Conservation (phyloP, 2,797 vertebrate genomes). For the Enoplosus armatus region DNA sequence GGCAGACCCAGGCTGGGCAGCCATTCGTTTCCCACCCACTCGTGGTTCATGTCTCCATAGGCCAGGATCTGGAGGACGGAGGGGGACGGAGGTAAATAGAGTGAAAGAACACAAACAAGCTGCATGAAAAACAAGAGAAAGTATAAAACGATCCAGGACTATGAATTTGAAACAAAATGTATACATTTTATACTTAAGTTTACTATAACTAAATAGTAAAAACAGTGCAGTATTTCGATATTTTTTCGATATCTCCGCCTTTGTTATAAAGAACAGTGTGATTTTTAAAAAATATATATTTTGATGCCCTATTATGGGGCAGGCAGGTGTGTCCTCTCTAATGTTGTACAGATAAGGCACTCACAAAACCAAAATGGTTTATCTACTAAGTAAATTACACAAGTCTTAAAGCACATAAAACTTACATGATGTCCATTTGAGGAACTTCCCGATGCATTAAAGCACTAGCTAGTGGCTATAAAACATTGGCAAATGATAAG, state of each 20-base stretch:
- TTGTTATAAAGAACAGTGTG: background rate
- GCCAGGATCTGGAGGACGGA: conserved; percentile 89
- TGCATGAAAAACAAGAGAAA: background rate
- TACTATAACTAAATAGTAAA: background rate
- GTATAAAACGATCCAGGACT: background rate
- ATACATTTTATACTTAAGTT: background rate
- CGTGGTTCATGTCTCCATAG: conserved; percentile 99
- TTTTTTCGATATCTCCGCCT: background rate
- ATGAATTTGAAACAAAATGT: background rate
- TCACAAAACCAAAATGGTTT: background rate
- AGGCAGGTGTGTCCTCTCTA: background rate
- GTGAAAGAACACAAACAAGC: background rate
- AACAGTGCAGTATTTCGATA: background rate
- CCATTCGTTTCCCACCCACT: conserved; percentile 99
- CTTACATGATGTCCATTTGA: background rate
- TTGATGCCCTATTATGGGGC: background rate
- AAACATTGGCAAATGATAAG: background rate
- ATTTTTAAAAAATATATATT: background rate
- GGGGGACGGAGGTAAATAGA: background rate
- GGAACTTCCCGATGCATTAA: background rate
- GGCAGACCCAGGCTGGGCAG: conserved; percentile 96
- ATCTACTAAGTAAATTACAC: background rate
- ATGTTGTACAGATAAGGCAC: background rate
- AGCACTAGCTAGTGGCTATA: background rate
- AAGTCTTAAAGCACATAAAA: background rate